These are phyloP conservation scores for Ceriagrion tenellum DNA, from an alignment of 2,888 invertebrate genomes.

Conservation along the genomic window DNA sequence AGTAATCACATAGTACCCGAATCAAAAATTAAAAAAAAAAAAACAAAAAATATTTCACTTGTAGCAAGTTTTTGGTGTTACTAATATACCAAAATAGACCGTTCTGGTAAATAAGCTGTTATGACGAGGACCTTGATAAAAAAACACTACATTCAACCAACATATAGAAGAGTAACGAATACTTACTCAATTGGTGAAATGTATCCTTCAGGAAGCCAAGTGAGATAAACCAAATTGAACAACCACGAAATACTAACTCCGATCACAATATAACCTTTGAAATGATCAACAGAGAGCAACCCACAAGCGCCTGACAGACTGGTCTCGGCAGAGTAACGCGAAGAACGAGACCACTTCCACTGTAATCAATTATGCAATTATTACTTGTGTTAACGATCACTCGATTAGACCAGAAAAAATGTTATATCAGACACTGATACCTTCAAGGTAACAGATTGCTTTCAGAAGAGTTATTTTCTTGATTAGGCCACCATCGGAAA, in stretches of 20 bases:
- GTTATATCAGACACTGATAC: neutral
- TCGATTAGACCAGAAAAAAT: neutral
- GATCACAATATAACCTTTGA: neutral
- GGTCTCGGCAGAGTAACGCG: constrained; percentile 1
- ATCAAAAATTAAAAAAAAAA: neutral
- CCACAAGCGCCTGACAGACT: constrained; percentile 10
- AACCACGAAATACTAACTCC: neutral
- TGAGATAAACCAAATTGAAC: neutral
- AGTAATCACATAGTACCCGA: neutral
- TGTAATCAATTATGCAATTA: constrained; percentile 19
- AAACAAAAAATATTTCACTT: neutral
- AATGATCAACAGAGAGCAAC: neutral
- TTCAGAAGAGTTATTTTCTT: neutral
- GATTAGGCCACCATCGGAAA: neutral
- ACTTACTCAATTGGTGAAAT: neutral
- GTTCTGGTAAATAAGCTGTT: neutral
- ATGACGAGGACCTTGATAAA: neutral
- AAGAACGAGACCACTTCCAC: neutral
- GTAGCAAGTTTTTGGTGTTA: neutral
- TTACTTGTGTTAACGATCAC: neutral
- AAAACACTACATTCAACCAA: neutral
- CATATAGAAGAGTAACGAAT: neutral
- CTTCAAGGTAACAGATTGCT: neutral
- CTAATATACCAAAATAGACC: constrained; percentile 28
- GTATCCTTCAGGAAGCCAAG: neutral